Conservation (phyloP, 2,797 vertebrate species). For the Lagodon rhomboides region DNA sequence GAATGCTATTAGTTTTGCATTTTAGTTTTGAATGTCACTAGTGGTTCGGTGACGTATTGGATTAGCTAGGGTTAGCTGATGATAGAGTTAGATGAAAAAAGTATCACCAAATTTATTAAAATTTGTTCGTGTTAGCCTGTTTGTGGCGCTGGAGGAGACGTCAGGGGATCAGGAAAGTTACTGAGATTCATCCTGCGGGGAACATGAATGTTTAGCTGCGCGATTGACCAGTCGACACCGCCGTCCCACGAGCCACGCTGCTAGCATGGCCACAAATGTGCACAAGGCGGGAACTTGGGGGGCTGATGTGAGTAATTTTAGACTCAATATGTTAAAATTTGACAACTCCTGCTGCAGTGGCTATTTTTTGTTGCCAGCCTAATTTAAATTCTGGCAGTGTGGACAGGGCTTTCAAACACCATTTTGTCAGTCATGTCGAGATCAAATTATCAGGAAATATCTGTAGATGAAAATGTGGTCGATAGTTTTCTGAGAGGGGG, state of each 20-base stretch:
- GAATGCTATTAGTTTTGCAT: too few species aligned
- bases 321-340: too few species aligned
- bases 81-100: background rate
- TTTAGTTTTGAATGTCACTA: too few species aligned
- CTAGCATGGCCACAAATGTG: background rate
- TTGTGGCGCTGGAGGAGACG: background rate
- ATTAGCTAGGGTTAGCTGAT: too few species aligned
- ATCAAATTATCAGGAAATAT: background rate
- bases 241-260: background rate
- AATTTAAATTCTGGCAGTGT: background rate
- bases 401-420: background rate
- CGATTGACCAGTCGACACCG: background rate
- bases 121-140: too few species aligned
- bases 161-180: background rate
- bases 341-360: too few species aligned
- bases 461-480: background rate
- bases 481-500: too few species aligned
- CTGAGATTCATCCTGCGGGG: background rate
- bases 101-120: background rate
- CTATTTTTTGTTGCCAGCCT: too few species aligned
- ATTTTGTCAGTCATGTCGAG: background rate
- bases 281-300: background rate
- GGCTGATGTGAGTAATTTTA: background rate
- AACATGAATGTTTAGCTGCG: background rate
- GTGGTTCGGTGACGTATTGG: too few species aligned